Base-by-base conservation (phyloP, 2,113 vertebrate species). In the Cinclus cinclus region DNA sequence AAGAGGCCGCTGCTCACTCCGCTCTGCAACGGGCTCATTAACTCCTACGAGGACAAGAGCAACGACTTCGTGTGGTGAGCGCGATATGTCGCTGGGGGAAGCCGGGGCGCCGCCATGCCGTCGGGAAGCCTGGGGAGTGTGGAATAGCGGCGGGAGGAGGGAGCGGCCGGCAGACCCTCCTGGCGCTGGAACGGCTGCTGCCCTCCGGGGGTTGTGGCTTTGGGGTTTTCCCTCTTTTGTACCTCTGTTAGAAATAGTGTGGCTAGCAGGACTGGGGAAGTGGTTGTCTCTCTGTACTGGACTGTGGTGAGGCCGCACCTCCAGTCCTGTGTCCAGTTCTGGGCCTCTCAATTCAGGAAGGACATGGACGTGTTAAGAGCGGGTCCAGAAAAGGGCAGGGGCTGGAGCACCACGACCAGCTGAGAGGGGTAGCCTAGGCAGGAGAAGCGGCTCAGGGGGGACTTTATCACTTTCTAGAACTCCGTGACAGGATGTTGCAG, bases 51-150 rank as follows among this genome's bases (percentile, higher is more conserved):
- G 75, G 99, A 99, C 95, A 99, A 99, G 97, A 99, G 99, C 98
- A 99, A 99, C 97, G 99, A 99, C 71, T 99, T 99, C 92, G 99
- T 99, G 13, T 99, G 99, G 99, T 99, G 93, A 98, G 99, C 6
- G 56, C 18, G 73, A 50, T 90, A 23, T 41, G n/a, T 62, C 18
- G 28, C 41, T 3, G 63, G 76, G 83, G 63, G 68, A 52, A 79
- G 73, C 24, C 21, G n/a, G 58, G 53, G 53, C 28, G 59, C 70
- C 84, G 91, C 88, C 65, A 64, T 89, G 88, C 65, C 46, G 46
- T 28, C 4, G 49, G 67, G 71, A 69, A 71, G 75, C 28, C 55
- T 16, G 37, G 77, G 44, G n/a, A 47, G 22, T 15, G 33, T 41
- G 41, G 47, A 64, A 47, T 37, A 74, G 41, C 27, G 55, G 64